phyloP scores from a whole-genome alignment of 1,140 invertebrate species.

The Episyrphus balteatus region DNA sequence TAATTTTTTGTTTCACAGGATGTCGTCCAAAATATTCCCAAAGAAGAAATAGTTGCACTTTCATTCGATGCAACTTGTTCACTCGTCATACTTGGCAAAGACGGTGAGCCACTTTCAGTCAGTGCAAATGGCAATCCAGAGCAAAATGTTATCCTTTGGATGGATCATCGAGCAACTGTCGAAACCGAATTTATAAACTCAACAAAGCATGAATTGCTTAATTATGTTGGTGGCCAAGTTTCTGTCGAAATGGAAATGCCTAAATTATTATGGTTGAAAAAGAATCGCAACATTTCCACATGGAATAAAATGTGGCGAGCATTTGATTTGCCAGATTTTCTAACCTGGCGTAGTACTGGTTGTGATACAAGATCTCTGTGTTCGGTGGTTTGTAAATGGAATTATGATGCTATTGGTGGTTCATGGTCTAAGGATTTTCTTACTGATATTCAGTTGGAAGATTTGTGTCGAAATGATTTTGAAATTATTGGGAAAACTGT shows the following conservation, averaged over 20 bases:
- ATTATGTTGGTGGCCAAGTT: constrained; percentile 82
- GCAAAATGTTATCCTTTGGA: constrained; percentile 91
- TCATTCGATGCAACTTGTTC: constrained; percentile 97
- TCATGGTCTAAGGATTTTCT: constrained; percentile 72
- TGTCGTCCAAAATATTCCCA: constrained; percentile 44
- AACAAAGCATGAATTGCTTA: constrained; percentile 61
- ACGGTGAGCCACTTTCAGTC: constrained; percentile 60
- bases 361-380: constrained; percentile 72
- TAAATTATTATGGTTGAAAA: constrained; percentile 91
- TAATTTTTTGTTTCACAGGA: constrained; percentile 37
- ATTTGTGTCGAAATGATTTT: constrained; percentile 59
- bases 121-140: constrained; percentile 55
- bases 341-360: constrained; percentile 85
- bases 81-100: constrained; percentile 65
- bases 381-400: constrained; percentile 91
- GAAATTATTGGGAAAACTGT: constrained; percentile 63
- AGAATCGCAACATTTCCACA: constrained; percentile 51
- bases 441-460: constrained; percentile 58
- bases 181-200: constrained; percentile 78
- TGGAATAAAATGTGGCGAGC: constrained; percentile 62
- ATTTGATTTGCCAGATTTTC: constrained; percentile 89
- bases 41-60: constrained; percentile 61
- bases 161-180: constrained; percentile 82
- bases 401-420: constrained; percentile 54
- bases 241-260: constrained; percentile 93